These are phyloP conservation scores for Tholera decimalis DNA, from an alignment of 2,888 invertebrate genomes.

Conservation along the genomic window DNA sequence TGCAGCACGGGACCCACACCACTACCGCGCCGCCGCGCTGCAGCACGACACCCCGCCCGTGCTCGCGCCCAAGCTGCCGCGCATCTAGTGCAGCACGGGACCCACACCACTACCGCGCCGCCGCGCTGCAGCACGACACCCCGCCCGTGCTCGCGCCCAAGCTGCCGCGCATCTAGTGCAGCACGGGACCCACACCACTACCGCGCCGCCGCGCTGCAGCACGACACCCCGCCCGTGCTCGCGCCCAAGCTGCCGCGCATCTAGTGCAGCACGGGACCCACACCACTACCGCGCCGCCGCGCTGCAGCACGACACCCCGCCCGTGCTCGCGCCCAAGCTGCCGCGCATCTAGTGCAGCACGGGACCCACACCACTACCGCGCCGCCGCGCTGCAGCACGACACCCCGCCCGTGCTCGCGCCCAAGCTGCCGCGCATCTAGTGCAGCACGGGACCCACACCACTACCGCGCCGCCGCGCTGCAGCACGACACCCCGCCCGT, in stretches of 20 bases:
- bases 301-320: no score
- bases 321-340: conserved; percentile 93
- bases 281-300: neutral
- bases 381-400: no score
- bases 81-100: no score
- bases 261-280: no score
- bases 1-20: no score
- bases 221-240: conserved; percentile 92
- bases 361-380: no score
- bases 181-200: no score
- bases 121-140: no score
- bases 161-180: conserved; percentile 94
- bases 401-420: conserved; percentile 93
- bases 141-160: conserved; percentile 93
- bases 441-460: no score
- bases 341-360: conserved; percentile 94
- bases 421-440: conserved; percentile 95
- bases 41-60: no score
- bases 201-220: neutral
- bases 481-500: no score
- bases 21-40: neutral
- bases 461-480: neutral
- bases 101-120: no score
- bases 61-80: conserved; percentile 93
- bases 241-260: conserved; percentile 95